phyloP scores from a whole-genome alignment of 2,113 vertebrate species.

The Mus spicilegus region DNA sequence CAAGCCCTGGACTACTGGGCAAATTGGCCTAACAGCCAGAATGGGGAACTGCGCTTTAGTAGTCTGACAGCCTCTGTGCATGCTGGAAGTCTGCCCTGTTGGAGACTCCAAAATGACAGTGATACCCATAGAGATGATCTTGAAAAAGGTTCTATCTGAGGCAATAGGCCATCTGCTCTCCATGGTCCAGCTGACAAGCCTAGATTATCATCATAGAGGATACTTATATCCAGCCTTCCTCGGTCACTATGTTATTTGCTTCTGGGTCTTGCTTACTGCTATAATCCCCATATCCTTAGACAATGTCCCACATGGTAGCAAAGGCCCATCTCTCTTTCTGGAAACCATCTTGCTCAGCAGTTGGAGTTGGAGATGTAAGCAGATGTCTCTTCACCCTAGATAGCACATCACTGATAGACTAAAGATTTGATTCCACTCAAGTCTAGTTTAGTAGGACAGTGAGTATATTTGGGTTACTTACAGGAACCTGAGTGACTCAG shows the following conservation, averaged over 20 bases:
- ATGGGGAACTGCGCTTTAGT: neutral
- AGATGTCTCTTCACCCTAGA: neutral
- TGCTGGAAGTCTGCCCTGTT: neutral
- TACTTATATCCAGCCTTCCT: neutral
- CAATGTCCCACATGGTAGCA: neutral
- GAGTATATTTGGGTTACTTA: neutral
- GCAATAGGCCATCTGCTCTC: neutral
- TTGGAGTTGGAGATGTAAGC: neutral
- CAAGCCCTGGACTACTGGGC: neutral
- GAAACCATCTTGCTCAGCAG: neutral
- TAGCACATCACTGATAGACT: neutral
- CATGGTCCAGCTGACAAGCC: neutral
- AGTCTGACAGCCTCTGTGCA: no score
- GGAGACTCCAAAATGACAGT: neutral
- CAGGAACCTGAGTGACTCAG: neutral
- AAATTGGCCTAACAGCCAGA: accelerated
- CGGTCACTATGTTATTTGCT: accelerated
- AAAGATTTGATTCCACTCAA: neutral
- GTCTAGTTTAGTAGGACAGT: neutral
- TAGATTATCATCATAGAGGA: neutral
- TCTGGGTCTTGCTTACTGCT: neutral
- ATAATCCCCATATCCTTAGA: neutral
- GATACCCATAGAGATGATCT: no score
- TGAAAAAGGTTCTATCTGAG: neutral
- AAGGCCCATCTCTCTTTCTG: neutral